These are phyloP conservation scores for Daubentonia madagascariensis DNA, from an alignment of 2,113 vertebrate species.

Conservation along the genomic window DNA sequence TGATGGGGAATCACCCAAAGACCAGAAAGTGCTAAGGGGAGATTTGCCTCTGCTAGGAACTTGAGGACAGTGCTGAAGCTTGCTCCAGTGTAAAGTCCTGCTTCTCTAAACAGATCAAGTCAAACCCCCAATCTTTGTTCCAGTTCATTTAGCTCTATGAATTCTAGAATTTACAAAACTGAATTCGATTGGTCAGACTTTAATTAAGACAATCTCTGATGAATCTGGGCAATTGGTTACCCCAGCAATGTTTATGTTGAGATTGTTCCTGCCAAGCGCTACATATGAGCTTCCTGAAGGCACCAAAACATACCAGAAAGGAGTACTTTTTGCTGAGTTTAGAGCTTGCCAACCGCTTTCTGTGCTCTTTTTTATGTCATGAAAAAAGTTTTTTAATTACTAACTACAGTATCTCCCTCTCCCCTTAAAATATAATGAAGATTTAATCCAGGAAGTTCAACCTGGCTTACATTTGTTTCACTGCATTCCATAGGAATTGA, in stretches of 20 bases:
- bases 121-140: neutral
- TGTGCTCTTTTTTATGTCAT: neutral
- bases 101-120: neutral
- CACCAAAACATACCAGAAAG: neutral
- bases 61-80: no score
- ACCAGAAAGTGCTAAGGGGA: neutral
- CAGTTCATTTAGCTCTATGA: neutral
- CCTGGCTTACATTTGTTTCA: neutral
- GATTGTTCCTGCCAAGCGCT: neutral
- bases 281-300: neutral
- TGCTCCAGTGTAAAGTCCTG: neutral
- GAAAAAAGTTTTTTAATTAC: neutral
- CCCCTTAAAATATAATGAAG: neutral
- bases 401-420: neutral
- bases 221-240: neutral
- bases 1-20: neutral
- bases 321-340: neutral
- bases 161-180: neutral
- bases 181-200: neutral
- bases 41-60: neutral
- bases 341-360: neutral
- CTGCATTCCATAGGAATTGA: neutral
- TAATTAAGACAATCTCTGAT: neutral
- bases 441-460: slow-evolving; percentile 32
- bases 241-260: neutral